These are phyloP conservation scores for Cyrtodaria siliqua DNA, from an alignment of 2,888 invertebrate species.

Conservation along the genomic window DNA sequence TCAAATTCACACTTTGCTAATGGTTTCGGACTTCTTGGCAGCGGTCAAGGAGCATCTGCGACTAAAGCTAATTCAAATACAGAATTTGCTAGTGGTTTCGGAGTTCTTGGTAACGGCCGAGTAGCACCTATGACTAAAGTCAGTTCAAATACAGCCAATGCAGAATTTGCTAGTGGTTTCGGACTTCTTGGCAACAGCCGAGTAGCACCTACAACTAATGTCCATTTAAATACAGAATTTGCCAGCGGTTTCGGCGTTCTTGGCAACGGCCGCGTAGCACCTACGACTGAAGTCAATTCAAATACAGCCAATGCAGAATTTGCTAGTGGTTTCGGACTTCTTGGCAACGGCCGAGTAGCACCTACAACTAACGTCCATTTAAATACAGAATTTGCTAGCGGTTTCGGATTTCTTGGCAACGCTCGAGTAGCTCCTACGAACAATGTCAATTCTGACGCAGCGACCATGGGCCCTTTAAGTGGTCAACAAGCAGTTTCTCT, in stretches of 20 bases:
- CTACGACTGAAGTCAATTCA: too few species aligned
- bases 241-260: slow-evolving; percentile 6
- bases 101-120: slow-evolving; percentile 5
- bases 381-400: neutral
- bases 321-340: slow-evolving; percentile 6
- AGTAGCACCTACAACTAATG: neutral
- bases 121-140: neutral
- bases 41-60: neutral
- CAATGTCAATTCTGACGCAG: too few species aligned
- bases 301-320: neutral
- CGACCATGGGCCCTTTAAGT: too few species aligned
- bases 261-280: neutral
- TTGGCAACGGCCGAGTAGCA: neutral
- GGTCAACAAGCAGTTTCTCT: too few species aligned
- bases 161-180: neutral
- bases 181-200: slow-evolving; percentile 7
- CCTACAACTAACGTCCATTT: neutral
- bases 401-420: slow-evolving; percentile 11
- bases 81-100: neutral
- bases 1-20: too few species aligned
- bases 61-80: neutral
- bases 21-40: neutral
- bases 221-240: neutral
- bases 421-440: neutral
- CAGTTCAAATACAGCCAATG: neutral